These are phyloP conservation scores for Tetheella fluctuosa DNA, from an alignment of 2,888 invertebrate genomes.

Conservation along the genomic window DNA sequence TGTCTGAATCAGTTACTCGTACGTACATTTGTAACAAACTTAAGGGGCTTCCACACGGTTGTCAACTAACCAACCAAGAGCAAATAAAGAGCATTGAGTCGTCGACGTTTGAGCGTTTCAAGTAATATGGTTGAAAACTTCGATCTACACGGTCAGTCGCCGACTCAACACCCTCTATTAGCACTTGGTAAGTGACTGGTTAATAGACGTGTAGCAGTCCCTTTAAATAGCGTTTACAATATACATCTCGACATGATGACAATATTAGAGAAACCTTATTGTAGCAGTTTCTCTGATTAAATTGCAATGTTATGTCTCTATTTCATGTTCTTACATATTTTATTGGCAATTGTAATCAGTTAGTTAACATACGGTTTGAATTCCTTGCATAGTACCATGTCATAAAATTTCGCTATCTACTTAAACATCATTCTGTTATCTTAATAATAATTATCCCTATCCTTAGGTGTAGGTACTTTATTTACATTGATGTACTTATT, in stretches of 20 bases:
- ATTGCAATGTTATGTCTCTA: neutral
- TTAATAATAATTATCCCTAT: neutral
- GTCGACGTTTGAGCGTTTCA: too few relatives aligned
- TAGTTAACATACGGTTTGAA: neutral
- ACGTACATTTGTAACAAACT: too few relatives aligned
- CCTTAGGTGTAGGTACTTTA: neutral
- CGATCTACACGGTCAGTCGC: too few relatives aligned
- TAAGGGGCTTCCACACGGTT: too few relatives aligned
- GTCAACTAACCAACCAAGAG: too few relatives aligned
- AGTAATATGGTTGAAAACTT: too few relatives aligned
- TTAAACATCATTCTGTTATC: conserved; percentile 2
- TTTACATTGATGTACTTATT: too few relatives aligned
- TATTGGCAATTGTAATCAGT: neutral
- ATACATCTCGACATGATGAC: neutral
- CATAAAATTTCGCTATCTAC: conserved; percentile 1
- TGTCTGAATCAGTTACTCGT: neutral
- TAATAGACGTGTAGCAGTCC: too few relatives aligned
- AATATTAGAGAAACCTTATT: neutral
- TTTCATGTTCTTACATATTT: neutral
- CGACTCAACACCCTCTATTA: too few relatives aligned
- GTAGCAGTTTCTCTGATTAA: neutral
- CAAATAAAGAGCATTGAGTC: too few relatives aligned
- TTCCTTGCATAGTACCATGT: neutral
- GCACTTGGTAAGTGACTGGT: too few relatives aligned
- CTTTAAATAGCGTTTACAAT: neutral